Base-by-base conservation (phyloP, 2,888 invertebrate species). In the Frankliniella intonsa region DNA sequence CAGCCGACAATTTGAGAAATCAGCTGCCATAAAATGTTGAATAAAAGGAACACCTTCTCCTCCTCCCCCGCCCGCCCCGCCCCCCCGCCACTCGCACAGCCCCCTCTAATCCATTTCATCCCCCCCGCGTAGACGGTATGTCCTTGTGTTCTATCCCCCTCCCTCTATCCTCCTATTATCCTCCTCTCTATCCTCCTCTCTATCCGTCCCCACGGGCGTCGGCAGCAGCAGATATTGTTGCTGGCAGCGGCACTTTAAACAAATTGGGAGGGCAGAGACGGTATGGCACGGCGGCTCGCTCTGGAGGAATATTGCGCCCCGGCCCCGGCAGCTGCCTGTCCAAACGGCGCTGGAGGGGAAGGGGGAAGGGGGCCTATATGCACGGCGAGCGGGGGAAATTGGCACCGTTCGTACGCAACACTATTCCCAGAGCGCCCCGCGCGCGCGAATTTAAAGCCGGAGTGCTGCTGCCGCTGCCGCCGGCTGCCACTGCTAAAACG, bases 1-100 rank as follows among this genome's bases (percentile, higher is more conserved):
- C 69, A 76, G 69, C 69, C 69, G 69, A 76, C 69, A 76, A 76
- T 76, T 76, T 76, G 69, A 76, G 69, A 76, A 76, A 76, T 76
- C 69, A 76, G 69, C 69, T 76, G 69, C 69, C 69, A 76, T 76
- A 76, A 76, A 76, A 76, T 76, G 69, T 76, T 76, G 69, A 76
- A 76, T 76, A 76, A 76, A 76, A 76, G 69, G 69, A 76, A 76
- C 69, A 76, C 69, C 69, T 76, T 76, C 69, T 76, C 69, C 25
- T 22, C 22, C 69, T 76, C 69, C 25, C 69, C 25, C 69, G 38
- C 38, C 38, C 38, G 5, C 38, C 38, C 38, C 38, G 5, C 38
- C 38, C 2, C 38, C 38, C 38, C 38, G 38, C 38, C 38, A 5
- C 38, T 38, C 38, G 38, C 5, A 38, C 38, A 38, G 38, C 38